Evolutionary conservation across 2,888 invertebrate species (phyloP).

Genomic region (Protophormia terraenovae): DNA sequence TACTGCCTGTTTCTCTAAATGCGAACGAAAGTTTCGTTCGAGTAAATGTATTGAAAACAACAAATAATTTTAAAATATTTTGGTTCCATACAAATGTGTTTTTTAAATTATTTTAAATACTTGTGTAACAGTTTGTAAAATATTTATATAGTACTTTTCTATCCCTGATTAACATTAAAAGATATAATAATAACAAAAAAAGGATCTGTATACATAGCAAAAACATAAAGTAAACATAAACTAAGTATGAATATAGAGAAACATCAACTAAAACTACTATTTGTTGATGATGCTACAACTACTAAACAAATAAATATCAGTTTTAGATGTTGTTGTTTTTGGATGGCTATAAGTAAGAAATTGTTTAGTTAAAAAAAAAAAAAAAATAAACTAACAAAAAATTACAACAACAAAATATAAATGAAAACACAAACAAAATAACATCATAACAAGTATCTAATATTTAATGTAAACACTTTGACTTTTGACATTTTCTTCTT

Average conservation of each 20-base stretch:
- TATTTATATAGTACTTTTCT: not conserved
- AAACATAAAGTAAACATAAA: constrained; percentile 43
- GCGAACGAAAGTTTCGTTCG: no score
- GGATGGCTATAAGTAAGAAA: constrained; percentile 14
- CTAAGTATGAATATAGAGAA: constrained; percentile 27
- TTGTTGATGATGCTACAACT: constrained; percentile 45
- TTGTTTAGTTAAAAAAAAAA: not conserved
- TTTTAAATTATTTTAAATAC: no score
- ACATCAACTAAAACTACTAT: constrained; percentile 29
- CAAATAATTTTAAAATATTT: no score
- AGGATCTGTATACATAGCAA: constrained; percentile 7
- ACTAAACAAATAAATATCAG: constrained; percentile 47
- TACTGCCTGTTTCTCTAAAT: no score
- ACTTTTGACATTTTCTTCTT: constrained; percentile 61
- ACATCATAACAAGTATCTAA: constrained; percentile 61
- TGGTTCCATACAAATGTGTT: no score
- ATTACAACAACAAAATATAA: not conserved
- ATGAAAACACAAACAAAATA: constrained; percentile 27
- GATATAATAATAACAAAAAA: not conserved
- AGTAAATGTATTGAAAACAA: no score
- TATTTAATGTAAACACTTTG: constrained; percentile 67
- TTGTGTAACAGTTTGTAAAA: no score
- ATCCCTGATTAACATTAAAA: not conserved
- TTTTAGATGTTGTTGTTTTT: constrained; percentile 6
- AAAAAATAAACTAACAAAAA: not conserved